These are phyloP conservation scores for zebrafish (Danio rerio) DNA, from an alignment of 2,113 vertebrate genomes.

Conservation along the genomic window GRCz12tu NC_133193.1:42769501-42770000, in stretches of 20 bases:
- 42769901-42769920: too few relatives aligned
- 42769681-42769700: not conserved
- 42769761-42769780: too few relatives aligned
- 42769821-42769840: too few relatives aligned
- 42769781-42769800: too few relatives aligned
- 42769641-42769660: slow-evolving; percentile 15
- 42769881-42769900: too few relatives aligned
- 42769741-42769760: not conserved
- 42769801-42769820: too few relatives aligned
- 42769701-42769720: not conserved
- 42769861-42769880: too few relatives aligned
- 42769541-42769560: not conserved
- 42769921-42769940: too few relatives aligned
- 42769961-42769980: too few relatives aligned
- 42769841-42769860: too few relatives aligned
- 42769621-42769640: not conserved
- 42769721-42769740: not conserved
- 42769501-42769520: slow-evolving; percentile 25
- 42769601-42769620: slow-evolving; percentile 4
- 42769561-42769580: not conserved
- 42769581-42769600: slow-evolving; percentile 13
- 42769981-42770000: too few relatives aligned
- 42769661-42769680: not conserved
- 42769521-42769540: slow-evolving; percentile 24
- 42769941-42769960: too few relatives aligned